Evolutionary conservation across 2,113 vertebrate species (phyloP), one percentile per base, ranked within the genome.

Genomic region (Cynoglossus semilaevis): DNA sequence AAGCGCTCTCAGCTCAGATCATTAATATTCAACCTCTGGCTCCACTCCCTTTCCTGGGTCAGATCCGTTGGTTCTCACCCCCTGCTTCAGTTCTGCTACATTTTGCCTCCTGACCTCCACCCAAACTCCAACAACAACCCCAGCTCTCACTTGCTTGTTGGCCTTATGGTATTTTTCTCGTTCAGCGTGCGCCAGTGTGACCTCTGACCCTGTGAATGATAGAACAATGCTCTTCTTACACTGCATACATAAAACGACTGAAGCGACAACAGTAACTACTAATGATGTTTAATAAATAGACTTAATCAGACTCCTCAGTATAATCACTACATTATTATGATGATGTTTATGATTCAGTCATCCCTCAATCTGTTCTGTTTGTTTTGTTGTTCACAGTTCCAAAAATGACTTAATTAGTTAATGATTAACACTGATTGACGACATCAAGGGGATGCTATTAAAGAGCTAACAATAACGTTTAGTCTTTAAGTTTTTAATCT

Each of bases 1-100:
- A 50, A 60, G 58, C 51, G 16, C 8, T 53, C 38, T 46, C 54
- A 11, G 47, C 66, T 8, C 41, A 19, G 29, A 53, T 10, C 41
- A 37, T 72, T 63, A 63, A 45, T 66, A 66, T 56, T 66, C 47
- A 58, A 11, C 12, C 29, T 46, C 40, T 41, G 40, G 40, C 43
- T 54, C 17, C 16, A 1, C 62, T 43, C 57, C 16, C 55, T 50
- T 63, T 67, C 17, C 40, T 38, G 46, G 14, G 41, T 58, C 67
- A 54, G 19, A 62, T 29, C 38, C 49, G 18, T 58, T 11, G 61
- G 67, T 63, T 54, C 46, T 56, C 54, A 46, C 42, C 50, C 50
- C 12, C n/a, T 45, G 47, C 61, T 36, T 13, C 0, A 1, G 34
- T 50, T 53, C 12, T 38, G 43, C 48, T 15, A 34, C 17, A 51